Evolutionary conservation across 2,888 invertebrate species (phyloP).

Genomic region (Apamea epomidion): DNA sequence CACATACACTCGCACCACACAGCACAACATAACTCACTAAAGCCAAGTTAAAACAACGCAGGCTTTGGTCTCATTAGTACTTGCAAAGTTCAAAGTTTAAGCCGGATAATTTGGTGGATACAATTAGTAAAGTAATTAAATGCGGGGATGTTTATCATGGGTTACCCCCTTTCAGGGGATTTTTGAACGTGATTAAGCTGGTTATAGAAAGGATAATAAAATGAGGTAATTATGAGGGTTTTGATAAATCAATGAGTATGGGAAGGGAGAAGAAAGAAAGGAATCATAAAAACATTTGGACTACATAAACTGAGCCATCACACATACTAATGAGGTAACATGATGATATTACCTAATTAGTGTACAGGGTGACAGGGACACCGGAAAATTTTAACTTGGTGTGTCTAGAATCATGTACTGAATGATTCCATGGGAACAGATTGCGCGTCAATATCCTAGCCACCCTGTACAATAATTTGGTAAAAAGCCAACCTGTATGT

Average conservation of each 20-base stretch:
- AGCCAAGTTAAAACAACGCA: conserved; percentile 54
- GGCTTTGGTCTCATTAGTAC: conserved; percentile 58
- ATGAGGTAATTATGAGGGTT: neutral
- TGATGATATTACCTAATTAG: neutral
- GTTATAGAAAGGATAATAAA: neutral
- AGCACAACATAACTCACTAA: conserved; percentile 31
- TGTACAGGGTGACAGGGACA: too few relatives aligned
- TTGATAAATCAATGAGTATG: neutral
- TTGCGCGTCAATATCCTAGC: too few relatives aligned
- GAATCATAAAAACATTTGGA: neutral
- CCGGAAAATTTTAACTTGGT: too few relatives aligned
- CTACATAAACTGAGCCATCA: neutral
- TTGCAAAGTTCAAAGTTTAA: conserved; percentile 58
- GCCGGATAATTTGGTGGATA: conserved; percentile 57
- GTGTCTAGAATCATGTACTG: too few relatives aligned
- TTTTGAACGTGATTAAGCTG: conserved; percentile 13
- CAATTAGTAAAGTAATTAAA: conserved; percentile 58
- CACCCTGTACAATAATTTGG: too few relatives aligned
- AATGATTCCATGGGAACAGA: too few relatives aligned
- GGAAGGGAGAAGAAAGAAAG: neutral
- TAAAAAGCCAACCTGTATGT: too few relatives aligned
- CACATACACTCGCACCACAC: conserved; percentile 7
- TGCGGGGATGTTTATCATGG: conserved; percentile 30
- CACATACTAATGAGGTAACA: neutral
- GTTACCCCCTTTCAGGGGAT: conserved; percentile 5